Evolutionary conservation across 2,888 invertebrate species (phyloP).

Genomic region (Clunio marinus): DNA sequence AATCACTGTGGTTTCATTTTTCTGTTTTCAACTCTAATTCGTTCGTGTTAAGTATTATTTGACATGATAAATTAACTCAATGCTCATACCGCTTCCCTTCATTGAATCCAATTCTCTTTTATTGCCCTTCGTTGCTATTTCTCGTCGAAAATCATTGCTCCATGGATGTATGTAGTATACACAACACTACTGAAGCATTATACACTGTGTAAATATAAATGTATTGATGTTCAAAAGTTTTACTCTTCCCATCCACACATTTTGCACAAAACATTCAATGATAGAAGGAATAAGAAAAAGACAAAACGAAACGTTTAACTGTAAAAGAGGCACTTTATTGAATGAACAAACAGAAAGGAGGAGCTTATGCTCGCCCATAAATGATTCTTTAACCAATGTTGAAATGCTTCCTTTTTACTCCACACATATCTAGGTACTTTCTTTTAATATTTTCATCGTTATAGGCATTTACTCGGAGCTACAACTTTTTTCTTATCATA

Average conservation of each 20-base stretch:
- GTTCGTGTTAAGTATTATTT: slow-evolving; percentile 38
- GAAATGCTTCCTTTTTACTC: slow-evolving; percentile 22
- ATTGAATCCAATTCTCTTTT: no score
- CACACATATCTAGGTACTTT: neutral
- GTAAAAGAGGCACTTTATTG: slow-evolving; percentile 39
- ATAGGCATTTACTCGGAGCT: neutral
- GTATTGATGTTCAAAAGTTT: neutral
- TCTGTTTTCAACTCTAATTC: slow-evolving; percentile 20
- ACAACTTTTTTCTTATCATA: no score
- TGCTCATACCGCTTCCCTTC: neutral
- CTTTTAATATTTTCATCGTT: neutral
- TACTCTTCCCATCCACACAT: neutral
- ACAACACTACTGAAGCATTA: no score
- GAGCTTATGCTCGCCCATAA: slow-evolving; percentile 37
- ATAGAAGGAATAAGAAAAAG: slow-evolving; percentile 7
- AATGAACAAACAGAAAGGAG: slow-evolving; percentile 39
- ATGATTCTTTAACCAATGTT: slow-evolving; percentile 39
- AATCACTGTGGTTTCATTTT: neutral
- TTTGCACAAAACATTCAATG: neutral
- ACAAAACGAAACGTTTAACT: slow-evolving; percentile 36
- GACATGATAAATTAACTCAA: slow-evolving; percentile 38
- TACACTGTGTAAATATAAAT: neutral
- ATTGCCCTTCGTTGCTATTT: neutral
- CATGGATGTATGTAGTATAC: no score
- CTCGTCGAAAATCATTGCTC: no score